phyloP scores from a whole-genome alignment of 2,113 vertebrate species.

The Coturnix japonica region DNA sequence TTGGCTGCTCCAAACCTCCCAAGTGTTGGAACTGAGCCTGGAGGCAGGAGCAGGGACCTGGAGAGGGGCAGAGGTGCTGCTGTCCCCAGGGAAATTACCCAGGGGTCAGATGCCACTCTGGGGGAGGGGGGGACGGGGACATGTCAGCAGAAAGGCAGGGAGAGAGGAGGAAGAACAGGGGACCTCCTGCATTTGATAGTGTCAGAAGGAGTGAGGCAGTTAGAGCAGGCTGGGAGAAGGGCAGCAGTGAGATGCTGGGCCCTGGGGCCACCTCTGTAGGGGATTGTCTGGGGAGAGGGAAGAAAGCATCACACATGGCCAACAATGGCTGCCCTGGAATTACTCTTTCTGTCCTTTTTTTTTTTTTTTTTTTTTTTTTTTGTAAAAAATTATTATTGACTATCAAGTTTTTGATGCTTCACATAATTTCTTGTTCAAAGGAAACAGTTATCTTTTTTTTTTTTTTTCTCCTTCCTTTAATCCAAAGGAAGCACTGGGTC shows the following conservation, averaged over 20 bases:
- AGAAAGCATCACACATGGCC: neutral
- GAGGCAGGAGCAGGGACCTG: neutral
- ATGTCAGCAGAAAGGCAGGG: neutral
- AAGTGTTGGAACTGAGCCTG: conserved; percentile 29
- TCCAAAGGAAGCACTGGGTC: neutral
- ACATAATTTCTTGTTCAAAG: neutral
- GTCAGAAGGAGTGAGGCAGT: neutral
- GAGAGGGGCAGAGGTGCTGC: neutral
- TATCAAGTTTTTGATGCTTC: neutral
- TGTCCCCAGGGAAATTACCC: neutral
- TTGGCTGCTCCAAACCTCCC: conserved; percentile 33
- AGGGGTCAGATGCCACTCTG: neutral
- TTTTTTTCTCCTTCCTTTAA: neutral
- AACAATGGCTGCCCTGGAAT: neutral
- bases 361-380: neutral
- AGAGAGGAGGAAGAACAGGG: neutral
- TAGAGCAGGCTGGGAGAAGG: neutral
- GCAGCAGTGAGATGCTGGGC: neutral
- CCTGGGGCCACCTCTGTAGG: rapidly evolving
- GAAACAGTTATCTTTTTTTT: neutral
- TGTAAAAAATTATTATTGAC: neutral
- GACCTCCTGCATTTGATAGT: neutral
- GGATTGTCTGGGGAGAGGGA: neutral
- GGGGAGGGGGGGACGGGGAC: neutral
- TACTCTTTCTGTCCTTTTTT: neutral